Evolutionary conservation across 2,797 vertebrate genomes (phyloP), one percentile per base, ranked within the genome.

Genomic region (Bufotes viridis): DNA sequence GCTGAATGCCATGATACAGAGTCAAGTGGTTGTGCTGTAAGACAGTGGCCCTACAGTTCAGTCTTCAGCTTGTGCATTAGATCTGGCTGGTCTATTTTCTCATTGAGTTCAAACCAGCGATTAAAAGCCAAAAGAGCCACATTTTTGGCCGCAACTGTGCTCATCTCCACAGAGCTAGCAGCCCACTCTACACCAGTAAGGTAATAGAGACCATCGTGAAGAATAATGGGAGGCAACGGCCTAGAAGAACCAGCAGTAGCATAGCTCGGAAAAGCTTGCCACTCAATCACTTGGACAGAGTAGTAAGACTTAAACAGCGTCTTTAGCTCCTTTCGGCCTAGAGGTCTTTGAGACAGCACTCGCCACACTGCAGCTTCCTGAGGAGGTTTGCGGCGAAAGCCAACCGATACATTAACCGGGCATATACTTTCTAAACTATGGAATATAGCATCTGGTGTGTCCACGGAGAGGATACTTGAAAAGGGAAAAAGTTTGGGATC

Each of bases 1-100:
- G 51, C 18, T 69, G 51, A 49, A 74, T 72, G 63, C 55, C 55
- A 86, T 55, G 74, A 17, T 51, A 82, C 61, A 75, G 7, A 65
- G 74, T 78, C 57, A 60, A 42, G 14, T 72, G 60, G n/a, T 15
- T 60, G 29, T 34, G 63, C 70, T 2, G 24, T 22, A 26, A 61
- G 42, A 17, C 8, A 61, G n/a, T 26, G n/a, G 1, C n/a, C n/a
- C 49, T 96, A 99, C 91, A 99, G 95, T 90, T 99, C 98, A 0
- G 97, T 99, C 93, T 99, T 99, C 91, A 99, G 96, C 92, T 97
- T 97, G 94, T 99, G 98, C 95, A 99, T 97, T 90, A 99, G 95
- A 90, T 99, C 98, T 91, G 95, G 98, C 92, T 98, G 98, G 94
- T 99, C 98, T 34, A 99, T 97, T 95, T 98, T 98, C 90, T 98